A percentile compares a stretch with the other conserved stretches of the same genome.
These are phyloP conservation scores for Tortrix viridana DNA, from an alignment of 2,888 invertebrate species.

Conservation along the genomic window DNA sequence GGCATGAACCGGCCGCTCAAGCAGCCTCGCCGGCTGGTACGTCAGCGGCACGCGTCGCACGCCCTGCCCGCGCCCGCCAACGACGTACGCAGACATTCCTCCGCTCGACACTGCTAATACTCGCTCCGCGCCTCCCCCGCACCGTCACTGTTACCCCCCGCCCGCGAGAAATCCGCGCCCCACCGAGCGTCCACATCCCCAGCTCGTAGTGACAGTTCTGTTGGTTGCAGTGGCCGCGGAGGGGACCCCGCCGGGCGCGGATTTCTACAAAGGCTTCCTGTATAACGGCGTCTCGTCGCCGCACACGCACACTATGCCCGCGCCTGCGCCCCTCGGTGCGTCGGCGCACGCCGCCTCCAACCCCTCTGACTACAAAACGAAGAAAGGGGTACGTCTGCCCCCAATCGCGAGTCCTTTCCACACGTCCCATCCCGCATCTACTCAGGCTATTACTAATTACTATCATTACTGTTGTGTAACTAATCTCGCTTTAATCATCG, in stretches of 20 bases:
- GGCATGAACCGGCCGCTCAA: conserved; percentile 98
- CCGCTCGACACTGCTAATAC: conserved; percentile 44
- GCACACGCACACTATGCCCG: conserved; percentile 55
- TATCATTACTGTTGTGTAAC: conserved; percentile 10
- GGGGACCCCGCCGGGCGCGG: conserved; percentile 92
- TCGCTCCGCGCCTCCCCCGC: conserved; percentile 48
- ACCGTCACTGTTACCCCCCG: conserved; percentile 45
- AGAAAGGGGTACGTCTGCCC: conserved; percentile 80
- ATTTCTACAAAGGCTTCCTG: conserved; percentile 94
- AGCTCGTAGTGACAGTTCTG: conserved; percentile 60
- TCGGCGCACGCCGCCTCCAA: conserved; percentile 54
- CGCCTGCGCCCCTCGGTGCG: conserved; percentile 43
- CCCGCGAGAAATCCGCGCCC: conserved; percentile 68
- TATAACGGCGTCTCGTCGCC: conserved; percentile 86
- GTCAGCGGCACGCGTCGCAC: conserved; percentile 83
- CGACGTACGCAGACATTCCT: conserved; percentile 69
- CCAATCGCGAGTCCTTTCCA: conserved; percentile 42
- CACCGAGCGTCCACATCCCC: conserved; percentile 62
- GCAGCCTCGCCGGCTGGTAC: conserved; percentile 99
- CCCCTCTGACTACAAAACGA: conserved; percentile 80
- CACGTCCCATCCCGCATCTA: conserved; percentile 39
- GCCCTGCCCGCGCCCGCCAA: conserved; percentile 65
- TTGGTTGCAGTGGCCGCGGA: conserved; percentile 92
- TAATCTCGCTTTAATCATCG: conserved; percentile 25
- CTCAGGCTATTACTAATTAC: conserved; percentile 30